These are phyloP conservation scores for Drosophila fulvimacula DNA, from an alignment of 2,888 invertebrate species.

Conservation along the genomic window DNA sequence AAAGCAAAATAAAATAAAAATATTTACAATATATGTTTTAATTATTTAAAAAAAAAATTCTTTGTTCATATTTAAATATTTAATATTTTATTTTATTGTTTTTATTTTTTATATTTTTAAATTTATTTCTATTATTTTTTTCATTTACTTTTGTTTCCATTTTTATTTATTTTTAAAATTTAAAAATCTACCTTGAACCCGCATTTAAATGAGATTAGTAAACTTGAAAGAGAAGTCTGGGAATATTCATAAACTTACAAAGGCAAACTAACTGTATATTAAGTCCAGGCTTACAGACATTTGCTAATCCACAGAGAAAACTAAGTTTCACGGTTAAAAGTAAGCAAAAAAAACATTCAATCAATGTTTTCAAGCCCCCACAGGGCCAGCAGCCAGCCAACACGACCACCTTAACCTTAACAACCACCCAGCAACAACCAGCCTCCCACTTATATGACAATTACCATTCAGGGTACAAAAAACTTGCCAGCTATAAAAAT, in stretches of 20 bases:
- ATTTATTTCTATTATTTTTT: too few relatives aligned
- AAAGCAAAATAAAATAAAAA: too few relatives aligned
- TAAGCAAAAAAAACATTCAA: constrained; percentile 16
- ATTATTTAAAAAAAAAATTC: too few relatives aligned
- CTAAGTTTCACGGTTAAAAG: background rate
- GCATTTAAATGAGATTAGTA: background rate
- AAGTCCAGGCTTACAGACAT: background rate
- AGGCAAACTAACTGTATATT: background rate
- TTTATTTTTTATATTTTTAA: constrained; percentile 23
- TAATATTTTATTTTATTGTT: constrained; percentile 37
- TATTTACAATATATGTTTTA: too few relatives aligned
- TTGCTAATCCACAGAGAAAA: constrained; percentile 7
- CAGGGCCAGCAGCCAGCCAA: background rate
- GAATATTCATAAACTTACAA: background rate
- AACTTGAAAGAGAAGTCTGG: background rate
- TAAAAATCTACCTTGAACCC: background rate
- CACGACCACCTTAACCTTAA: background rate
- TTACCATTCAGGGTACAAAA: constrained; percentile 32
- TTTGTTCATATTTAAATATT: background rate
- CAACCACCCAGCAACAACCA: background rate
- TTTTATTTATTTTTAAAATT: background rate
- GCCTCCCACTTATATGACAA: constrained; percentile 20
- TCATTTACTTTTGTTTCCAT: too few relatives aligned
- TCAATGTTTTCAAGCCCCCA: constrained; percentile 2
- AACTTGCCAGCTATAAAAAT: constrained; percentile 59